These are phyloP conservation scores for Agriopis aurantiaria DNA, from an alignment of 2,888 invertebrate species.

Conservation along the genomic window DNA sequence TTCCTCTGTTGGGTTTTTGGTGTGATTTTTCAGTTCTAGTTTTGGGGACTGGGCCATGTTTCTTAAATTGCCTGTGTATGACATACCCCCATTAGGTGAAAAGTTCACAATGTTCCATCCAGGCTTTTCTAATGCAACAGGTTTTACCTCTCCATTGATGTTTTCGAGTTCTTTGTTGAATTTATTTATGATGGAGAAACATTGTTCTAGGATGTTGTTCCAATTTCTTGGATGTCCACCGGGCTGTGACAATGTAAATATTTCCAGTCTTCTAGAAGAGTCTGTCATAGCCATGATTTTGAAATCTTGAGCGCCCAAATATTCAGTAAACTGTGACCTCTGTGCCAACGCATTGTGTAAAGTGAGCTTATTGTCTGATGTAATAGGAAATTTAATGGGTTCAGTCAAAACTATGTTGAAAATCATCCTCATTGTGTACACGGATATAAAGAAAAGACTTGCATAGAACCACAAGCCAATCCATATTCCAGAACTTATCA, in stretches of 20 bases:
- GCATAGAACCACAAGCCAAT: slow-evolving; percentile 90
- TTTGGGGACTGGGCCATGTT: slow-evolving; percentile 75
- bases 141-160: slow-evolving; percentile 72
- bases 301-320: slow-evolving; percentile 92
- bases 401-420: slow-evolving; percentile 91
- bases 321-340: slow-evolving; percentile 89
- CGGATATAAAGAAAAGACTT: slow-evolving; percentile 89
- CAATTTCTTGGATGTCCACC: slow-evolving; percentile 96
- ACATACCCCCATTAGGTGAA: slow-evolving; percentile 56
- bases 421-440: slow-evolving; percentile 89
- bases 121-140: slow-evolving; percentile 55
- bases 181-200: slow-evolving; percentile 87
- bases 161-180: slow-evolving; percentile 88
- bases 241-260: slow-evolving; percentile 92
- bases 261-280: slow-evolving; percentile 84
- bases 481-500: slow-evolving; percentile 82
- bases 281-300: slow-evolving; percentile 89
- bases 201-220: slow-evolving; percentile 90
- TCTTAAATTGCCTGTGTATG: slow-evolving; percentile 62
- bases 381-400: slow-evolving; percentile 89
- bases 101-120: slow-evolving; percentile 54
- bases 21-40: slow-evolving; percentile 71
- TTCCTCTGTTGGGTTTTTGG: slow-evolving; percentile 69
- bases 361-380: slow-evolving; percentile 78
- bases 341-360: slow-evolving; percentile 88